phyloP scores from a whole-genome alignment of 2,888 invertebrate genomes.

The Trichacis sp. region DNA sequence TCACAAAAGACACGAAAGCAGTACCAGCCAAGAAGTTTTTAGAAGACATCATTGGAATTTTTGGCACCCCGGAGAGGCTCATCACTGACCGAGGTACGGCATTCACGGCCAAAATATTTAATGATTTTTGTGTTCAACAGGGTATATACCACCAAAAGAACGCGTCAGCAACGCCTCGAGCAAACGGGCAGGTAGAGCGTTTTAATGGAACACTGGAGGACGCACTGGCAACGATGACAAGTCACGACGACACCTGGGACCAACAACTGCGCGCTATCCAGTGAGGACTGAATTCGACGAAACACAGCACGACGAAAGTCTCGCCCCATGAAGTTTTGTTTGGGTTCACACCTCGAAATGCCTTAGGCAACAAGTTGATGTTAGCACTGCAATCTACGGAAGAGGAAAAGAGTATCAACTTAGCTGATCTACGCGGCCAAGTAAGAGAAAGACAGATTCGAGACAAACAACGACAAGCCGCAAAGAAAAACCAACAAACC shows the following conservation, averaged over 20 bases:
- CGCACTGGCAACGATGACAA: conserved; percentile 3
- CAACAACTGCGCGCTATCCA: not conserved
- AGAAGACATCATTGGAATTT: not conserved
- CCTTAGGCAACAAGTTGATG: conserved; percentile 3
- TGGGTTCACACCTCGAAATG: too few species aligned
- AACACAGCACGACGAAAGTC: not conserved
- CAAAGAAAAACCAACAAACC: conserved; percentile 2
- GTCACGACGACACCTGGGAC: conserved; percentile 3
- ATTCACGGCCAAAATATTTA: not conserved
- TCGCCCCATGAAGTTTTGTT: too few species aligned
- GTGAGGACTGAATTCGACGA: conserved; percentile 4
- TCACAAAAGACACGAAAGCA: conserved; percentile 1
- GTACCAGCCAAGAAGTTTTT: not conserved
- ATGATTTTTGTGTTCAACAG: not conserved
- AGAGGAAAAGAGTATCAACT: not conserved
- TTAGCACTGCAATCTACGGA: conserved; percentile 2
- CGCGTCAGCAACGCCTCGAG: too few species aligned
- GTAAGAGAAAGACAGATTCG: not conserved
- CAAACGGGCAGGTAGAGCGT: too few species aligned
- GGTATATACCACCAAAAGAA: not conserved
- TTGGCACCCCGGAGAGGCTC: not conserved
- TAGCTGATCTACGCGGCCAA: not conserved
- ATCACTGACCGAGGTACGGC: not conserved
- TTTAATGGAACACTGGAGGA: not conserved
- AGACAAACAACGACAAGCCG: not conserved